Conservation (phyloP, 2,113 vertebrate species). For the Apistogramma diplotaenia region DNA sequence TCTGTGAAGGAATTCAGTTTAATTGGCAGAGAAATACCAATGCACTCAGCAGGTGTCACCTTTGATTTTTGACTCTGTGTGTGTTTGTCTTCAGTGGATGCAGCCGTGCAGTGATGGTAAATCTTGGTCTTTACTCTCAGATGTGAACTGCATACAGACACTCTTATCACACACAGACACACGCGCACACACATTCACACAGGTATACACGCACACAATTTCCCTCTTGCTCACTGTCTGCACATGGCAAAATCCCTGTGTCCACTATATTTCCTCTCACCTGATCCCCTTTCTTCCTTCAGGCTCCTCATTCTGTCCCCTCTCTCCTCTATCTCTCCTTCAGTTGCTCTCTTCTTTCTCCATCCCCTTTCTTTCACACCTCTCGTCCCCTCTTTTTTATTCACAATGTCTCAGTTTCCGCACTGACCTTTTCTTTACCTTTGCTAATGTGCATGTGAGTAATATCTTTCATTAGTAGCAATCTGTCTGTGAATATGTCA, state of each 20-base stretch:
- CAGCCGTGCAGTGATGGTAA: constrained; percentile 55
- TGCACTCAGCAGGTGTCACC: not conserved
- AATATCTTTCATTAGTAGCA: constrained; percentile 70
- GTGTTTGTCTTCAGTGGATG: constrained; percentile 36
- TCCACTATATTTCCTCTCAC: constrained; percentile 27
- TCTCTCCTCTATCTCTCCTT: not conserved
- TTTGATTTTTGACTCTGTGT: constrained; percentile 17
- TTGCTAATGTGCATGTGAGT: constrained; percentile 57
- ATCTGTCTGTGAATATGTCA: constrained; percentile 68
- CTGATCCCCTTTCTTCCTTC: constrained; percentile 5
- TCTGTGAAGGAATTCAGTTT: constrained; percentile 10
- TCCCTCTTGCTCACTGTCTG: constrained; percentile 16
- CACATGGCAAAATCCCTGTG: constrained; percentile 35
- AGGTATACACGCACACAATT: not conserved
- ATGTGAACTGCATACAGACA: constrained; percentile 61
- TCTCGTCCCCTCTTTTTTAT: not conserved
- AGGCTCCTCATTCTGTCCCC: not conserved
- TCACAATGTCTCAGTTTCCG: constrained; percentile 18
- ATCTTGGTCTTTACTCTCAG: constrained; percentile 51
- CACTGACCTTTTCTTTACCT: constrained; percentile 66
- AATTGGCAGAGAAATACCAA: constrained; percentile 32
- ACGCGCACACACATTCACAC: constrained; percentile 5
- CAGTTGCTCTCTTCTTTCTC: not conserved
- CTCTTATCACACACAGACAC: constrained; percentile 26
- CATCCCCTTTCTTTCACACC: not conserved